Base-by-base conservation (phyloP, 2,797 vertebrate genomes). In the Erpetoichthys calabaricus region DNA sequence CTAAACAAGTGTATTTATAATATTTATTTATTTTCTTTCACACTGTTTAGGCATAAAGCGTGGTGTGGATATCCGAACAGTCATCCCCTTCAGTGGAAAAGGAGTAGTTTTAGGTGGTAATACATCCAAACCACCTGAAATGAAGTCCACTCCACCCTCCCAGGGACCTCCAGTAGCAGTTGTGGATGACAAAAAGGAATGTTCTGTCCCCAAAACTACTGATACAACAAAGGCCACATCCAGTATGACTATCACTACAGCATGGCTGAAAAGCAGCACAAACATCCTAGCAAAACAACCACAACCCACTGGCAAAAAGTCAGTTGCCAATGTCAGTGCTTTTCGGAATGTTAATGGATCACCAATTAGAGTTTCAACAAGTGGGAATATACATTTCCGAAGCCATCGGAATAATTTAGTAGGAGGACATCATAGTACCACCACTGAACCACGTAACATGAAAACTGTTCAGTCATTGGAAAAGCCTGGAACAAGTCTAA, bases 11-110 rank as follows among this genome's bases (percentile, higher is more conserved):
- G 25, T 25, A 25, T 25, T 25, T 25, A 25, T n/a, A n/a, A n/a
- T 25, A 25, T 25, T 25, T 25, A 25, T 25, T 25, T 25, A 25
- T 25, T 25, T 25, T 25, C 25, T 25, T 25, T 25, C 25, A 25
- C 25, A 25, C 1, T 25, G 25, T 25, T 25, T 25, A 25, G 25
- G 25, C 25, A 25, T 25, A 25, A 25, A 25, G 45, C 68, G 64
- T 10, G 75, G 49, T 7, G 71, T 62, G 57, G 82, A 80, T 59
- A 78, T 67, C 2, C 76, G 82, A 63, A 82, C 73, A 10, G n/a
- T 88, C 4, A 73, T 83, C 42, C 87, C 91, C 3, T 99, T 98
- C 45, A 87, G 78, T 56, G 96, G 96, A 6, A 90, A 60, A 62
- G 94, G 94, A 0, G 85, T 89, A 65, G 57, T 83, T 3, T 87